Percentiles rank a stretch among this genome's conserved stretches.
Evolutionary conservation across 2,797 vertebrate genomes (phyloP).

Genomic region (Nasua narica): DNA sequence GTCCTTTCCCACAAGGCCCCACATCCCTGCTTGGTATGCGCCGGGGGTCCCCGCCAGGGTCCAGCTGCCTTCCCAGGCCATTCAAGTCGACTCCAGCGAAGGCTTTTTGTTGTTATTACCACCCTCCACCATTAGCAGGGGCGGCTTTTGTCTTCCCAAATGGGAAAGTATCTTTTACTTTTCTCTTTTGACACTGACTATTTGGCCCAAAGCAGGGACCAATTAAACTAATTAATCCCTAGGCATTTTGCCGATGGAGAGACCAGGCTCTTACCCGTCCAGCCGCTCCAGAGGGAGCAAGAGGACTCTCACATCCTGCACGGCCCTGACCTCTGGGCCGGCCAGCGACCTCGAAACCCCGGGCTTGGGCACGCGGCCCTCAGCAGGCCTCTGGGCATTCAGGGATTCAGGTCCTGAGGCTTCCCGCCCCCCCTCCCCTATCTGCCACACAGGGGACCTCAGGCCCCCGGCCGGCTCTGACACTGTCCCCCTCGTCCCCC

Average conservation of each 20-base stretch:
- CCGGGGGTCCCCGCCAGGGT: neutral
- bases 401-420: accelerated
- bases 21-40: neutral
- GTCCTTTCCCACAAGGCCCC: neutral
- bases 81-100: neutral
- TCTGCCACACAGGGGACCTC: neutral
- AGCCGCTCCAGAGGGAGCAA: neutral
- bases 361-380: neutral
- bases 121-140: neutral
- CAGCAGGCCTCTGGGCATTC: accelerated
- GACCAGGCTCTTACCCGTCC: neutral
- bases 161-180: constrained; percentile 49
- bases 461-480: neutral
- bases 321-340: neutral
- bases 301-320: neutral
- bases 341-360: neutral
- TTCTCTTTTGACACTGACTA: constrained; percentile 42
- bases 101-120: neutral
- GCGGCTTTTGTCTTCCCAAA: constrained; percentile 28
- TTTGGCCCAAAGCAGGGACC: constrained; percentile 27
- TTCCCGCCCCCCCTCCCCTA: neutral
- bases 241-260: neutral
- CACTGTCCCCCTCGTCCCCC: neutral
- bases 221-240: constrained; percentile 44
- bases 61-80: neutral